phyloP scores from a whole-genome alignment of 2,888 invertebrate species.

The Rhagium mordax region DNA sequence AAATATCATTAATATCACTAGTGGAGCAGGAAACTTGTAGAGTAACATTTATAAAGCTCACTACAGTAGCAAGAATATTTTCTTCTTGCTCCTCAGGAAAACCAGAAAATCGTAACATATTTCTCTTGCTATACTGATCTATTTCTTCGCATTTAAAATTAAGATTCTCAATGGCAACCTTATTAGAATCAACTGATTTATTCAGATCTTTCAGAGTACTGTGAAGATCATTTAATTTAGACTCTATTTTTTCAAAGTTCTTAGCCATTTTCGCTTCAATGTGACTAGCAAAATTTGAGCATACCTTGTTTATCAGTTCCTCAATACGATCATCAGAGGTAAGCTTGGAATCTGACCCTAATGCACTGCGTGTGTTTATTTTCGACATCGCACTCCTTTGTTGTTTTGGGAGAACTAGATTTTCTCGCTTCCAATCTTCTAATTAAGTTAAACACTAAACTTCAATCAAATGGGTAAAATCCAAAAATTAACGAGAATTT shows the following conservation, averaged over 20 bases:
- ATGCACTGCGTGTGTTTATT: not conserved
- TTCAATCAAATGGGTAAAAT: too few relatives aligned
- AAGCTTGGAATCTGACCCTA: not conserved
- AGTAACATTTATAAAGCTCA: too few relatives aligned
- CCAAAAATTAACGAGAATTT: too few relatives aligned
- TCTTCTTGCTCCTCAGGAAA: too few relatives aligned
- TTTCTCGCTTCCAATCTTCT: too few relatives aligned
- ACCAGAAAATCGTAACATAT: too few relatives aligned
- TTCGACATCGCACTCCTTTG: not conserved
- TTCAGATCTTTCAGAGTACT: not conserved
- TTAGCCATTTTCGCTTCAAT: not conserved
- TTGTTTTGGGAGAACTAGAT: not conserved
- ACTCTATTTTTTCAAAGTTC: not conserved
- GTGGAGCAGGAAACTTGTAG: too few relatives aligned
- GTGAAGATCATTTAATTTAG: not conserved
- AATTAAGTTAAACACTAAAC: too few relatives aligned
- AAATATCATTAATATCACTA: too few relatives aligned
- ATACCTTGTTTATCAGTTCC: not conserved
- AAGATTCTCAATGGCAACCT: not conserved
- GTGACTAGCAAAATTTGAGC: not conserved
- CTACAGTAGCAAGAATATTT: too few relatives aligned
- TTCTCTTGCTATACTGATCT: too few relatives aligned
- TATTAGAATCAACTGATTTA: not conserved
- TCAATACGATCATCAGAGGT: not conserved
- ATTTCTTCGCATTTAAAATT: not conserved